A percentile compares a stretch with the other conserved stretches of the same genome.
Conservation (phyloP, 1,140 invertebrate genomes). For the Platyura marginata region DNA sequence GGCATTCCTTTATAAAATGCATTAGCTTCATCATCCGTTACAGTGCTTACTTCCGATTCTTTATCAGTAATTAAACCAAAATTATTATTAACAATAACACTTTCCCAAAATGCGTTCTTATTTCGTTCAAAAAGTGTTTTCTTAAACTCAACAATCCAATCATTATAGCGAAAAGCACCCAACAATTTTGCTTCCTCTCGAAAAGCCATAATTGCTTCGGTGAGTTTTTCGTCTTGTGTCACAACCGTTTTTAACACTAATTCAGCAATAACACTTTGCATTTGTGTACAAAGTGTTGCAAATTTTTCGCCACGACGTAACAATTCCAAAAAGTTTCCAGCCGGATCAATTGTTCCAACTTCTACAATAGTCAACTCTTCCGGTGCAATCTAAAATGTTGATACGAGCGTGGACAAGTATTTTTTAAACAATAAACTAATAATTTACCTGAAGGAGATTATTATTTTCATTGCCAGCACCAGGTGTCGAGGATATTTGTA, state of each 20-base stretch:
- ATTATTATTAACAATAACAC: background rate
- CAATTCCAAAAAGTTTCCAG: background rate
- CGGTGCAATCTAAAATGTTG: no score
- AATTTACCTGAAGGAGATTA: no score
- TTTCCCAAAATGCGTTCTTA: background rate
- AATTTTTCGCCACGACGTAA: background rate
- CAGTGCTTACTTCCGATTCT: background rate
- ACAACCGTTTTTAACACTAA: background rate
- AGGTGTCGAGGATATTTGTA: background rate
- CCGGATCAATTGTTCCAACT: background rate
- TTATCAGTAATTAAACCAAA: background rate
- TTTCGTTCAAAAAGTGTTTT: background rate
- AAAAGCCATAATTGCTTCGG: background rate
- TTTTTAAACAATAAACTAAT: no score
- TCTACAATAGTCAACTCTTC: no score
- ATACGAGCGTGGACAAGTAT: no score
- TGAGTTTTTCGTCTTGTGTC: background rate
- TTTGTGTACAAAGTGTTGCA: background rate
- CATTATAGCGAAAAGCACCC: background rate
- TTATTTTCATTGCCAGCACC: no score
- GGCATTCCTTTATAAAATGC: background rate
- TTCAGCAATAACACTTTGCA: background rate
- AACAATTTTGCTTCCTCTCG: background rate
- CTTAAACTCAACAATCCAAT: background rate
- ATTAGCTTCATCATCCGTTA: background rate